Evolutionary conservation across 2,888 invertebrate species (phyloP), one percentile per base, ranked within the genome.

Genomic region (Apodemia mormo): DNA sequence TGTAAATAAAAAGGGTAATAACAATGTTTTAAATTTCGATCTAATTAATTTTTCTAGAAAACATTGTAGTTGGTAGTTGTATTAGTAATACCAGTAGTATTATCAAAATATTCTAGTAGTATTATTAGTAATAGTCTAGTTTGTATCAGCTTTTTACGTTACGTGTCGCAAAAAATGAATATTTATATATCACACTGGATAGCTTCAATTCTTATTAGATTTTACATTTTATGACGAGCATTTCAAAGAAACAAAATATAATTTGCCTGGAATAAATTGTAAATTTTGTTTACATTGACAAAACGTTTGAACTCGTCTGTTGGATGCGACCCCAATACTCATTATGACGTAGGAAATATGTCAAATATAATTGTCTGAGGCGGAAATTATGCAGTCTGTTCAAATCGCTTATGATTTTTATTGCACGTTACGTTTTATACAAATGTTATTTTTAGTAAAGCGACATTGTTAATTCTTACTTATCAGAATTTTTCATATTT

Each of bases 361-460:
- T 77, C 75, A 77, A 75, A 77, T 74, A 75, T 74, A 75, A 76
- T 77, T 77, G 77, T 77, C 77, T 77, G 76, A 72, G 71, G 72
- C 77, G 77, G 77, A 77, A 77, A 77, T 77, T 77, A 75, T 75
- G 74, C 77, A 76, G 73, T 75, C 74, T 71, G 75, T 71, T 74
- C 71, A 72, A 72, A 72, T 75, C 76, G 74, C 75, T 71, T 70
- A 72, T 71, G 68, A 74, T 74, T 74, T 75, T 72, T 64, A 70
- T 67, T 73, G 65, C 71, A 56, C 68, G 65, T 40, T 61, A 40
- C 52, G n/a, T 68, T 45, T 12, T 14, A 49, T 1, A 14, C 49
- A 14, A 14, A 49, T 49, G 40, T 40, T 40, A 8, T 8, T 8
- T 8, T 40, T 40, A 2, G 7, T 0, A 40, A 40, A 8, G 8